Evolutionary conservation across 1,140 invertebrate genomes (phyloP), one percentile per base, ranked within the genome.

Genomic region (Aphelenchoides avenae): DNA sequence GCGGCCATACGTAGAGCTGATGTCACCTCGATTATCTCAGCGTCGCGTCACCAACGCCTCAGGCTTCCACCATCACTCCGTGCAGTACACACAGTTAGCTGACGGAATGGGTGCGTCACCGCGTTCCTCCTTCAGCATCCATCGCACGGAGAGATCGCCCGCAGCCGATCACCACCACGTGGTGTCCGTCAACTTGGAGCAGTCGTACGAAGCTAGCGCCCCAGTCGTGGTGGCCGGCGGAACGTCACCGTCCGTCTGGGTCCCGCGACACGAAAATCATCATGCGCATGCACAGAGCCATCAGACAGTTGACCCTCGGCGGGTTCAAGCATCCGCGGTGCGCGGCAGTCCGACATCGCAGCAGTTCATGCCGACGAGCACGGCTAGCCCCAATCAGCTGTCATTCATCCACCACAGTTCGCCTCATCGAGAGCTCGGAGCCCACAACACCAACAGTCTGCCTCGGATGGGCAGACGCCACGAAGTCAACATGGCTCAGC

Each of bases 1-100:
- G n/a, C n/a, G n/a, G n/a, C n/a, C n/a, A n/a, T n/a, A n/a, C n/a
- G n/a, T n/a, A 39, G 46, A 11, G 44, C 18, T 52, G 48, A n/a
- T 52, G 18, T 52, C 50, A 13, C 50, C 50, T 18, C n/a, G 50
- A 20, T 29, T 52, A 22, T 53, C 44, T 56, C 50, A 52, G 24
- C 50, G 50, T 11, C 50, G 56, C 50, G 46, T 11, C 11, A 53
- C 56, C 7, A 24, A 7, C 13, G 43, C n/a, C 47, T 1, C 50
- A 11, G 37, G 15, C 18, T 55, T 20, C 9, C 18, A 13, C 13
- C 46, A 18, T 15, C 13, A 24, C 24, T 55, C 13, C n/a, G n/a
- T 52, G n/a, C n/a, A n/a, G n/a, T n/a, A n/a, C n/a, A n/a, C n/a
- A n/a, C n/a, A n/a, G n/a, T n/a, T n/a, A n/a, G n/a, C n/a, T n/a